Conservation (phyloP, 2,113 vertebrate species). For the Dromaius novaehollandiae region DNA sequence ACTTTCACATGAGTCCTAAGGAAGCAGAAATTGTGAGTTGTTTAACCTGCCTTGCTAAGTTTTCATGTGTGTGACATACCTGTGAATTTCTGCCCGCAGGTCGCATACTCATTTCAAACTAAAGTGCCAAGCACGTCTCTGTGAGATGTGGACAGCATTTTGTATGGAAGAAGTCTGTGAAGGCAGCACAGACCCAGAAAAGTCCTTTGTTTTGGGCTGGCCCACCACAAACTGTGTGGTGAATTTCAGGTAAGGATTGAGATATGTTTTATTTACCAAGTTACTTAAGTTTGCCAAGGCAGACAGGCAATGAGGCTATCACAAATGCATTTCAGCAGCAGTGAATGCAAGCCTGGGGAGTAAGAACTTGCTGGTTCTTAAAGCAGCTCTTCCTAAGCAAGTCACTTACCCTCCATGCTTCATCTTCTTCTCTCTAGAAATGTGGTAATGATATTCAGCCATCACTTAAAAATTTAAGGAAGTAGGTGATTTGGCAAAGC, state of each 20-base stretch:
- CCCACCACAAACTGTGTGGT: slow-evolving; percentile 94
- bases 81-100: slow-evolving; percentile 53
- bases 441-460: fast-evolving
- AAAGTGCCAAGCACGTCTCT: slow-evolving; percentile 84
- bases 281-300: background rate
- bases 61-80: background rate
- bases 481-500: background rate
- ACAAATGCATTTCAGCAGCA: background rate
- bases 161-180: slow-evolving; percentile 95
- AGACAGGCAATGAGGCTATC: background rate
- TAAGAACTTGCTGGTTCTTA: background rate
- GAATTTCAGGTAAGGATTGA: slow-evolving; percentile 87
- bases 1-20: background rate
- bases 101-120: slow-evolving; percentile 86
- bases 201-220: slow-evolving; percentile 95
- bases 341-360: background rate
- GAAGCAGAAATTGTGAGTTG: background rate
- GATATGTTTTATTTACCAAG: background rate
- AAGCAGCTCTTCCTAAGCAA: background rate
- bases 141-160: slow-evolving; percentile 92
- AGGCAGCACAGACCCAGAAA: slow-evolving; percentile 81
- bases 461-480: background rate
- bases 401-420: background rate
- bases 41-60: background rate
- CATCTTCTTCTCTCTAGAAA: background rate